Evolutionary conservation across 92 coral and sea anemone genomes (phyloP).

Genomic region (Diadumene lineata): DNA sequence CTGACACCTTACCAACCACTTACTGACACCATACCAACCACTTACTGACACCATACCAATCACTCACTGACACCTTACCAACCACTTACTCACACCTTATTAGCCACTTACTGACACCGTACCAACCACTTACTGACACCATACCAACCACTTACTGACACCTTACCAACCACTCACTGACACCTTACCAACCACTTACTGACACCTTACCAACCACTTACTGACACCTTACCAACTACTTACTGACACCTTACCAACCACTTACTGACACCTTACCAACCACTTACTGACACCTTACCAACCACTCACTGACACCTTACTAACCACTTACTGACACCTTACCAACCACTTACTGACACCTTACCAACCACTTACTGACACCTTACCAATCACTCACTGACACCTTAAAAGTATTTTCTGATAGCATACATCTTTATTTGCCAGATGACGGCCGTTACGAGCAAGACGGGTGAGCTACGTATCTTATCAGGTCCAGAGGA

Average conservation of each 20-base stretch:
- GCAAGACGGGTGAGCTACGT: slow-evolving; percentile 69
- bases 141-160: slow-evolving; percentile 15
- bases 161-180: slow-evolving; percentile 18
- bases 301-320: slow-evolving; percentile 9
- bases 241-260: slow-evolving; percentile 17
- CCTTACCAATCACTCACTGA: slow-evolving; percentile 13
- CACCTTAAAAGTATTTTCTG: neutral
- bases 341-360: slow-evolving; percentile 11
- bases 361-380: slow-evolving; percentile 13
- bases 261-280: neutral
- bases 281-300: slow-evolving; percentile 7
- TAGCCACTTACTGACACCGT: slow-evolving; percentile 9
- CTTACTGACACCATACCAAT: slow-evolving; percentile 13
- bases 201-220: slow-evolving; percentile 17
- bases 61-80: slow-evolving; percentile 1
- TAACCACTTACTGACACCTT: slow-evolving; percentile 14
- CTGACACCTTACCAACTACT: slow-evolving; percentile 18
- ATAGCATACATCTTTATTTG: neutral
- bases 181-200: slow-evolving; percentile 21
- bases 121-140: slow-evolving; percentile 9
- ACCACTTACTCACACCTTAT: slow-evolving; percentile 4
- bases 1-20: slow-evolving; percentile 6
- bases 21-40: slow-evolving; percentile 2
- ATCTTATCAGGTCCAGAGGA: slow-evolving; percentile 91
- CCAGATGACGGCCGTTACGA: slow-evolving; percentile 82